phyloP scores from a whole-genome alignment of 2,797 vertebrate species.

The Hippoglossus hippoglossus region DNA sequence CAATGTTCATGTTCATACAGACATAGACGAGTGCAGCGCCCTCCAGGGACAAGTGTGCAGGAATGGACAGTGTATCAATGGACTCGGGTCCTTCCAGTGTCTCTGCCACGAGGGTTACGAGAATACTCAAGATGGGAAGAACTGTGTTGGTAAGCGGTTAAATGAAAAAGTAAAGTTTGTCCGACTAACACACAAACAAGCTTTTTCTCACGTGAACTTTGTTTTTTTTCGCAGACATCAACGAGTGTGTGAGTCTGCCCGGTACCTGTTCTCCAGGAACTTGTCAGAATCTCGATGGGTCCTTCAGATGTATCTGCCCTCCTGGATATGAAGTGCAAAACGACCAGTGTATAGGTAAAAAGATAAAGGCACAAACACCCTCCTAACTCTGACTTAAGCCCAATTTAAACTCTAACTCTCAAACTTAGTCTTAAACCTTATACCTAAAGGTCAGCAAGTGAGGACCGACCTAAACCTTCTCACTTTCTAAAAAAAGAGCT shows the following conservation, averaged over 20 bases:
- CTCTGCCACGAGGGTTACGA: conserved; percentile 94
- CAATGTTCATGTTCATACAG: conserved; percentile 71
- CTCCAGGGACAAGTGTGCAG: conserved; percentile 92
- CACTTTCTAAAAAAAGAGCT: too few species aligned
- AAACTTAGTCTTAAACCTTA: too few species aligned
- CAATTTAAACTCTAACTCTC: too few species aligned
- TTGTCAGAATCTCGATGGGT: conserved; percentile 94
- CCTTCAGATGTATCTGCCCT: conserved; percentile 95
- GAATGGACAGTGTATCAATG: conserved; percentile 94
- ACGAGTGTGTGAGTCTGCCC: conserved; percentile 89
- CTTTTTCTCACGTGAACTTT: not conserved
- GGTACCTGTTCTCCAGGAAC: conserved; percentile 94
- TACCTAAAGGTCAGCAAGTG: not conserved
- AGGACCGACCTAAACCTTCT: too few species aligned
- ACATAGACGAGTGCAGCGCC: conserved; percentile 91
- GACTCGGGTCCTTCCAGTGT: conserved; percentile 93
- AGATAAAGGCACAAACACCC: conserved; percentile 5
- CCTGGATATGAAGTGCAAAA: conserved; percentile 92
- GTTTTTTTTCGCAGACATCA: conserved; percentile 83
- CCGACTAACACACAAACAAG: not conserved
- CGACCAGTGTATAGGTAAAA: conserved; percentile 92
- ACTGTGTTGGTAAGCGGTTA: conserved; percentile 90
- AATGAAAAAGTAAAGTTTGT: not conserved
- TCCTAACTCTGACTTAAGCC: too few species aligned
- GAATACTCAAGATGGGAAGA: conserved; percentile 90